These are phyloP conservation scores for Lophius piscatorius DNA, from an alignment of 2,113 vertebrate species.

Conservation along the genomic window DNA sequence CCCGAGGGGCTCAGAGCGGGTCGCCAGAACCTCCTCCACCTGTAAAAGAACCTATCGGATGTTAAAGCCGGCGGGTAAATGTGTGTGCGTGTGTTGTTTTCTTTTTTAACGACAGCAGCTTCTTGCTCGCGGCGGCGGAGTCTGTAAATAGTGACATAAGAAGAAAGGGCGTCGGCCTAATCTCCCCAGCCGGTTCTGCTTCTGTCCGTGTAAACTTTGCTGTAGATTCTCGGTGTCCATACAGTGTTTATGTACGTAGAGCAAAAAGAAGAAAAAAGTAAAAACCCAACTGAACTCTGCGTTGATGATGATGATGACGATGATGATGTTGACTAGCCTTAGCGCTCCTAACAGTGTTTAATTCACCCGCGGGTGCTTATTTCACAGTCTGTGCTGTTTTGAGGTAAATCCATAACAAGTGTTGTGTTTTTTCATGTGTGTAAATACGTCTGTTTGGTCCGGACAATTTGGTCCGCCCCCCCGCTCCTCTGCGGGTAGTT, in stretches of 20 bases:
- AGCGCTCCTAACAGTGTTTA: conserved; percentile 70
- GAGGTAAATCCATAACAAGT: conserved; percentile 66
- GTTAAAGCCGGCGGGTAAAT: conserved; percentile 27
- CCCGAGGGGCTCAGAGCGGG: no score
- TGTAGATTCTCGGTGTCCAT: conserved; percentile 72
- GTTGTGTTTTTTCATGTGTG: conserved; percentile 62
- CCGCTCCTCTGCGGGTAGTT: conserved; percentile 42
- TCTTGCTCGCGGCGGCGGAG: conserved; percentile 20
- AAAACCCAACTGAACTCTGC: conserved; percentile 25
- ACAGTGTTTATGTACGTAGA: conserved; percentile 73
- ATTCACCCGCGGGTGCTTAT: conserved; percentile 66
- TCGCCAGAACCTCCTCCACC: no score
- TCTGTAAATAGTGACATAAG: conserved; percentile 70
- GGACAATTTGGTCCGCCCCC: conserved; percentile 28
- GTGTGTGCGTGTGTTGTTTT: neutral
- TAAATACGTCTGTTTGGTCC: conserved; percentile 62
- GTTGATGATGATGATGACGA: conserved; percentile 60
- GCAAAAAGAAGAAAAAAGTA: conserved; percentile 59
- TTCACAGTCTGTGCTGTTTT: conserved; percentile 69
- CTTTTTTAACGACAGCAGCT: conserved; percentile 12
- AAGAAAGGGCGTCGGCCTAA: conserved; percentile 67
- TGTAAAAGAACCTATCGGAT: no score
- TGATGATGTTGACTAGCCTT: conserved; percentile 67
- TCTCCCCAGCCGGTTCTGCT: conserved; percentile 69
- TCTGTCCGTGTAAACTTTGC: conserved; percentile 70